Evolutionary conservation across 2,888 invertebrate species (phyloP), one percentile per base, ranked within the genome.

Genomic region (Abscondita cerata): DNA sequence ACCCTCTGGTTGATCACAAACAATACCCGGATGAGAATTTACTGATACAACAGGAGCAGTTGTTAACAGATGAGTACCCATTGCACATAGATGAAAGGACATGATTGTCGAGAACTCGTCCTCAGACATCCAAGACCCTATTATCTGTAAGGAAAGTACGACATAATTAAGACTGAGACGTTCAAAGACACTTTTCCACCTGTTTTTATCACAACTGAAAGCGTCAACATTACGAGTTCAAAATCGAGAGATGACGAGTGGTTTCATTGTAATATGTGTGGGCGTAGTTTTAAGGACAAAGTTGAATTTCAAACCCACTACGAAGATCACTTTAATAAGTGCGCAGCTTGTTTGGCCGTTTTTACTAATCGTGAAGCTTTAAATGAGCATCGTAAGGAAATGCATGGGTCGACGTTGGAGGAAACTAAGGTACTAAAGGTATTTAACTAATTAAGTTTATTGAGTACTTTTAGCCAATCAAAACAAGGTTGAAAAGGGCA

Each of bases 311-410:
- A 81, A 60, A 67, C 68, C 31, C 81, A 81, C 68, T 82, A 78
- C 65, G 76, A 78, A 31, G 72, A 72, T 55, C 82, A 82, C 68
- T 80, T 80, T 68, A 73, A 74, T 53, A 81, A 79, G 64, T 82
- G 81, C 63, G 65, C 70, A 2, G 64, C 71, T 3, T 85, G 85
- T 68, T 79, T 78, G 46, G 72, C 81, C 19, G 79, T 81, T 55
- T 84, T 84, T 68, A 80, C 81, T 4, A 82, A 78, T 65, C 71
- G 80, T 31, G 83, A 83, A 31, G 77, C 78, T n/a, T 70, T 84
- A 8, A 71, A 74, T 54, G 65, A 67, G 1, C 81, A 81, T 65
- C 67, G 74, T 41, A 79, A 77, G 65, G 75, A 76, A 57, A 71
- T 72, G 25, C 78, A 79, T 66, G 59, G 67, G 15, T 59, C 65